Base-by-base conservation (phyloP, 1,140 invertebrate species). In the Drosophila tani region DNA sequence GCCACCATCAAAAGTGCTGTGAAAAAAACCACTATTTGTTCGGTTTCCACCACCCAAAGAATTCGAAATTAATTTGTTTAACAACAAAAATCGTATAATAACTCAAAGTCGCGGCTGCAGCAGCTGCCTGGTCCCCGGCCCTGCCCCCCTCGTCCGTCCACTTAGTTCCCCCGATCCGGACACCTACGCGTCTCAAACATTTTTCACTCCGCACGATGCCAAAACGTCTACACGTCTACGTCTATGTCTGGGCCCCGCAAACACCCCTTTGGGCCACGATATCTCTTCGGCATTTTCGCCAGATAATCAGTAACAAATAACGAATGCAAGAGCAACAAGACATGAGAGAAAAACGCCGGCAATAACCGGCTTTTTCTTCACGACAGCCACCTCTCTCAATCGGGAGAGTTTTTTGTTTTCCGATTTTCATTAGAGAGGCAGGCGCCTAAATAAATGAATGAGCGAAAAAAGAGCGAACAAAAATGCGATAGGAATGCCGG, bases 341-440 rank as follows among this genome's bases (percentile, higher is more conserved):
- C 66, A 57, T 79, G 66, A 70, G 65, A 82, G 69, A 70, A 81
- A 85, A 86, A 86, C 58, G 79, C 82, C 82, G 82, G 82, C 79
- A 81, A 83, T 71, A 87, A 86, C 83, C 83, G 82, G 82, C 79
- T 82, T 73, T 62, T 58, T 24, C 3, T n/a, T n/a, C 63, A 51
- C 58, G 29, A 38, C 51, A 64, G 46, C n/a, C n/a, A 35, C 32
- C 75, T 79, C 53, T 53, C 62, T 77, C 73, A 41, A 38, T 74
- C 27, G 67, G 1, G 41, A 62, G 67, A 41, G 70, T 76, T 40
- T 67, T 71, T 73, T 58, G 38, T 71, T 73, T 71, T 58, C 67
- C 43, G 47, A 49, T 71, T 56, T 79, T 77, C 64, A 68, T 75
- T 82, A 66, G 68, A 75, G 49, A 79, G 75, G 58, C 73, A 79